Base-by-base conservation (phyloP, 2,113 vertebrate species). In the Pogonocichla stellata region DNA sequence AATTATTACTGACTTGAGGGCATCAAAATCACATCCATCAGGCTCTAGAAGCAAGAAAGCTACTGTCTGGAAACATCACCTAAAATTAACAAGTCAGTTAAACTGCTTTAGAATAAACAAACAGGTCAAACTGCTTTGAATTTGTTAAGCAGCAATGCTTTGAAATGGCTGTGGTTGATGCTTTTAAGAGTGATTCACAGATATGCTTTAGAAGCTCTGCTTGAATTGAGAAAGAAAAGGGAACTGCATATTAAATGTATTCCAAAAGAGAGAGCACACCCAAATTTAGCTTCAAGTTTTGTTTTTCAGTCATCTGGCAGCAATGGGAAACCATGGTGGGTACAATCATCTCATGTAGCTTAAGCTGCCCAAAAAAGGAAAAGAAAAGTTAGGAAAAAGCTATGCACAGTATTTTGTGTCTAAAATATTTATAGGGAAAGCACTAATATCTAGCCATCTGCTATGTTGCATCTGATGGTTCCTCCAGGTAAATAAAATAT, bases 261-360 rank as follows among this genome's bases (percentile, higher is more conserved):
- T 86, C 50, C 23, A 72, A 88, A 95, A 77, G 67, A 91, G 54
- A 90, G 7, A 86, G 71, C 38, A 91, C 51, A 58, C 51, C 16
- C 90, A 88, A 80, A 95, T 94, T 97, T 95, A 96, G 82, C 74
- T 93, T 93, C 19, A 69, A 77, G 38, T 87, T 92, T 91, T 94
- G 70, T 88, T 89, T 90, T 94, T 77, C 58, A 90, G 88, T 95
- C 71, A 83, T 88, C 81, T 94, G 90, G 58, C 94, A 95, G 78
- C 34, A 94, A 70, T 12, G 34, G 66, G 58, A 94, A 93, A 53
- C 57, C 80, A 81, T 2, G n/a, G 81, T 83, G 51, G 42, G 51
- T 80, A 95, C 65, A 60, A 86, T 48, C 83, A 74, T 58, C 34
- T 91, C 65, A 53, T 25, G 47, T 60, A 92, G 90, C 47, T 91